Base-by-base conservation (phyloP, 2,113 vertebrate genomes). In the Pao palembangensis region DNA sequence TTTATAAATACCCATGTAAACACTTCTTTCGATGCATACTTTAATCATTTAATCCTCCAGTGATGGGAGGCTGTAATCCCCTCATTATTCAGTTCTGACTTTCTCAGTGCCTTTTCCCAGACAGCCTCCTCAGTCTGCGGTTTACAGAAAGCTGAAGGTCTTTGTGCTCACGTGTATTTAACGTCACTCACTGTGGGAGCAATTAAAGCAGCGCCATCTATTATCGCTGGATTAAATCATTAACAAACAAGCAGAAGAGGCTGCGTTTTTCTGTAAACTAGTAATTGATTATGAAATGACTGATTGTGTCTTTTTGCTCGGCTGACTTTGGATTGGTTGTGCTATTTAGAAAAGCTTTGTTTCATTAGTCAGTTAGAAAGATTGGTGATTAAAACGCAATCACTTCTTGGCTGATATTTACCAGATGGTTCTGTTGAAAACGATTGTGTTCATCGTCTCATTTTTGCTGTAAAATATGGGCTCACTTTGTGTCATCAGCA, bases 21-120 rank as follows among this genome's bases (percentile, higher is more conserved):
- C 67, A 38, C 48, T 61, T 72, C 51, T 53, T 41, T 47, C 58
- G 60, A 72, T 65, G 66, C 21, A 69, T 58, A 55, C 68, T 64
- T 69, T 79, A 69, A 69, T 66, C 51, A 3, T 55, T 15, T 84
- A 80, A 86, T 80, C 81, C 81, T 69, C 72, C 61, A 64, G 67
- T 62, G 67, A 71, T 52, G 53, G 70, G 44, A 68, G 34, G 42
- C 64, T 58, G 51, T 86, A 82, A 86, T 80, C 79, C 75, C 67
- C 72, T 80, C 71, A 78, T 86, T 81, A 80, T 80, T 67, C 41
- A 12, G 19, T 59, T 58, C 53, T 58, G 54, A 62, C 75, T 67
- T 68, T 57, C 63, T 61, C 42, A 73, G 68, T 58, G 61, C 58
- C 58, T 64, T 78, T 42, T 25, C 12, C 60, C 51, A 55, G 50